A percentile compares a stretch with the other conserved stretches of the same genome.
phyloP scores from a whole-genome alignment of 2,113 vertebrate species.

The Vulpes lagopus region DNA sequence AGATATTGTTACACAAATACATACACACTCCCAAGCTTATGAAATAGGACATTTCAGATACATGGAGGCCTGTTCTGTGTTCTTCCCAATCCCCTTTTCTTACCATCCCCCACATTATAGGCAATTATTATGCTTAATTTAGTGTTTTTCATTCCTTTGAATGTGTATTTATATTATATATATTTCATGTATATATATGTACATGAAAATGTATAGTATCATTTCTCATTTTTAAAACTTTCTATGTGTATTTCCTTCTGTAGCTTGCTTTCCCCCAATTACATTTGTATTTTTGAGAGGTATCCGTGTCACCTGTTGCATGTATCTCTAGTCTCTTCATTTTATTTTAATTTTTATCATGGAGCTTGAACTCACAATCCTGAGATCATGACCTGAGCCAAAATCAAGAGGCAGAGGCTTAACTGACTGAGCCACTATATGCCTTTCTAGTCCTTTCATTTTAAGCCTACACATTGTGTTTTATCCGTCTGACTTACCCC shows the following conservation, averaged over 20 bases:
- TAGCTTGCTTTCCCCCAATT: neutral
- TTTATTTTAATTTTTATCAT: neutral
- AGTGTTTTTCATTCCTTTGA: neutral
- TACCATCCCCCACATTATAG: neutral
- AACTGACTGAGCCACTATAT: neutral
- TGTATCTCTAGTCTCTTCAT: neutral
- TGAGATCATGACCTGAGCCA: neutral
- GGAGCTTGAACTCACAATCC: neutral
- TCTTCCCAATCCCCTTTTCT: neutral
- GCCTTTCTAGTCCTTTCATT: neutral
- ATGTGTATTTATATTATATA: neutral
- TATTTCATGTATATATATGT: too few species aligned
- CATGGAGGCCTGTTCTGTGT: neutral
- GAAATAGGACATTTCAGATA: neutral
- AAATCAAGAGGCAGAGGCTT: neutral
- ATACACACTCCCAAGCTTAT: neutral
- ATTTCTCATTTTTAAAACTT: constrained; percentile 24
- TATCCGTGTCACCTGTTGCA: neutral
- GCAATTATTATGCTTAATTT: neutral
- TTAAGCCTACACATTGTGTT: neutral
- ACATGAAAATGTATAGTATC: neutral
- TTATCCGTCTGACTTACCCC: neutral
- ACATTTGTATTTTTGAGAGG: neutral
- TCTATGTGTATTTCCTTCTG: neutral
- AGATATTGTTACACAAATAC: neutral